Evolutionary conservation across 2,113 vertebrate genomes (phyloP), one percentile per base, ranked within the genome.

Genomic region (Mobula birostris): DNA sequence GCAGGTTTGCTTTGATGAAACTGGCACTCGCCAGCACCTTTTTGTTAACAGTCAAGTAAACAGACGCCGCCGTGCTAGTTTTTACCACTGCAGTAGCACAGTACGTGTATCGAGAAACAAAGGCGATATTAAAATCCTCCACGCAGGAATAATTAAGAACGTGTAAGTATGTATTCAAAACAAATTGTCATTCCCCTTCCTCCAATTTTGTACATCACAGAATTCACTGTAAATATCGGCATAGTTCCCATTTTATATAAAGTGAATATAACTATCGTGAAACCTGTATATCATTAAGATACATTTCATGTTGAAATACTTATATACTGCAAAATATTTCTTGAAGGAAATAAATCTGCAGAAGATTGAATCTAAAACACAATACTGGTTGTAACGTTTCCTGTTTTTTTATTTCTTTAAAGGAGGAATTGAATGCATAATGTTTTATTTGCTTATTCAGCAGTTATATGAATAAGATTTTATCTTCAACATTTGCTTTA

Each of bases 1-100:
- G 36, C 88, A 92, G 58, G 32, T 92, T 92, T 68, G 66, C 87
- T 63, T 90, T 48, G 68, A 72, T 72, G 61, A 68, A 90, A 63
- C 32, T 27, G 36, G 19, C 70, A 48, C 32, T 74, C 91, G 66
- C 72, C 90, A 72, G 68, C 68, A 76, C 36, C 40, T 74, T 24
- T 93, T 24, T 48, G n/a, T n/a, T 68, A n/a, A 90, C 61, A 19
- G 63, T 14, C 85, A 90, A 76, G 7, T 29, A 29, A 27, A 56
- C 91, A 74, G 91, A 93, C 36, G 66, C 19, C 24, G 32, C 91
- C 19, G 68, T 70, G n/a, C 12, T 74, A 27, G 32, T n/a, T 93
- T 93, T 72, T 32, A 92, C 21, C 24, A 12, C 68, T 14, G 19
- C 2, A 9, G 48, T 11, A 92, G 66, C 36, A 0, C 24, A 7